Base-by-base conservation (phyloP, 2,797 vertebrate genomes). In the Cryptoblepharus egeriae region DNA sequence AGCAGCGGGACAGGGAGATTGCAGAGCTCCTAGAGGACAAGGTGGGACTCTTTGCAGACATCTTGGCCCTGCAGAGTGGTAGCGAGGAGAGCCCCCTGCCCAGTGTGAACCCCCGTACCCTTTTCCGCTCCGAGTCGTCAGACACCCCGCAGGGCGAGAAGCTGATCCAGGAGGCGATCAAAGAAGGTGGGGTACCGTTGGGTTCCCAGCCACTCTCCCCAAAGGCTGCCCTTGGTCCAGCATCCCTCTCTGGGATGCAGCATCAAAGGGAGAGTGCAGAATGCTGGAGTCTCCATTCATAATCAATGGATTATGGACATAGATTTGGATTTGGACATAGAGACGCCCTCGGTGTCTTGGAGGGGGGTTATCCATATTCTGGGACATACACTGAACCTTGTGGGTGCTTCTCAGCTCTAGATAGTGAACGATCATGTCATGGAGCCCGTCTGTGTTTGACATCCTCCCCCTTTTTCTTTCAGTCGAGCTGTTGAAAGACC, bases 401-500 rank as follows among this genome's bases (percentile, higher is more conserved):
- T n/a, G n/a, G n/a, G n/a, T n/a, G n/a, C n/a, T n/a, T n/a, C n/a
- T n/a, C n/a, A n/a, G n/a, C n/a, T n/a, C n/a, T n/a, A n/a, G n/a
- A n/a, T n/a, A n/a, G 42, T 45, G 42, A 5, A 45, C 10, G 10
- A 45, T 5, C 42, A 45, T 45, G 42, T 45, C 5, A 45, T 10
- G 42, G 42, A 45, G 10, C 42, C 42, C 5, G 42, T 45, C 42
- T 57, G 20, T 57, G 2, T 57, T 22, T 18, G 15, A 57, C 55
- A 57, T 20, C 55, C 2, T 28, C 20, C 35, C 55, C 45, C n/a
- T 7, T 4, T 12, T 20, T 32, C 60, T 32, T 30, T 65, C 91
- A 98, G 98, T 98, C 95, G 97, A 98, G 90, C 88, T 93, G 55
- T 88, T 98, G 83, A 97, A 96, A 84, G 97, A 98, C 79, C 90